Conservation (phyloP, 2,888 invertebrate genomes). For the Drosophila parthenogenetica region DNA sequence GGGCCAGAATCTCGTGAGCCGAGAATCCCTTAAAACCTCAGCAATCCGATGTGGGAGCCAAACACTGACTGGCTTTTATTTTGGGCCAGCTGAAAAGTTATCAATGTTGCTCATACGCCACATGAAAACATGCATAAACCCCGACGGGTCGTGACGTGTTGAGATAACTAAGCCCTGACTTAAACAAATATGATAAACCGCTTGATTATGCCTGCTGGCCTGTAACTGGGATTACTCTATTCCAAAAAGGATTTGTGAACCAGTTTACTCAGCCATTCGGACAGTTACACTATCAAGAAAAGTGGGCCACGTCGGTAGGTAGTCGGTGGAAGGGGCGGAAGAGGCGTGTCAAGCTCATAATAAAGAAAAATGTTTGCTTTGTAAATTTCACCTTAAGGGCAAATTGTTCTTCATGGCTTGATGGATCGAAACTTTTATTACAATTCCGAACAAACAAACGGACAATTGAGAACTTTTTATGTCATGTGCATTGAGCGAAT, state of each 20-base stretch:
- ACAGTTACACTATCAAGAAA: conserved; percentile 22
- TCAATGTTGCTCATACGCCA: conserved; percentile 59
- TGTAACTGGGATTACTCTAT: conserved; percentile 39
- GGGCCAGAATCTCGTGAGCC: conserved; percentile 1
- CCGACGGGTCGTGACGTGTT: not conserved
- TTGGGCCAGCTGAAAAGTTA: conserved; percentile 33
- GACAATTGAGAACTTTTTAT: conserved; percentile 17
- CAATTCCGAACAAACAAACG: not conserved
- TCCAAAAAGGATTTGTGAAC: conserved; percentile 46
- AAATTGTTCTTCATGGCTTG: conserved; percentile 11
- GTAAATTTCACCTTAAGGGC: conserved; percentile 32
- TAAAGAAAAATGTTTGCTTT: conserved; percentile 59
- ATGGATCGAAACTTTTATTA: conserved; percentile 12
- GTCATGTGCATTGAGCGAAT: not conserved
- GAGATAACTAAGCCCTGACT: conserved; percentile 25
- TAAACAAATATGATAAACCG: conserved; percentile 71
- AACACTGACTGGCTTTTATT: conserved; percentile 37
- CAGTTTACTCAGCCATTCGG: conserved; percentile 39
- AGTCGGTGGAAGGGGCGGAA: too few relatives aligned
- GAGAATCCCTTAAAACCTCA: conserved; percentile 7
- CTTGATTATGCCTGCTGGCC: conserved; percentile 59
- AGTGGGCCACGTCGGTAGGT: not conserved
- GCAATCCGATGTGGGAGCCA: not conserved
- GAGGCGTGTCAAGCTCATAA: conserved; percentile 43
- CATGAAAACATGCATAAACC: conserved; percentile 21